A percentile compares a stretch with the other conserved stretches of the same genome.
These are phyloP conservation scores for Phylloscopus trochiloides DNA, from an alignment of 2,113 vertebrate genomes.

Conservation along the genomic window DNA sequence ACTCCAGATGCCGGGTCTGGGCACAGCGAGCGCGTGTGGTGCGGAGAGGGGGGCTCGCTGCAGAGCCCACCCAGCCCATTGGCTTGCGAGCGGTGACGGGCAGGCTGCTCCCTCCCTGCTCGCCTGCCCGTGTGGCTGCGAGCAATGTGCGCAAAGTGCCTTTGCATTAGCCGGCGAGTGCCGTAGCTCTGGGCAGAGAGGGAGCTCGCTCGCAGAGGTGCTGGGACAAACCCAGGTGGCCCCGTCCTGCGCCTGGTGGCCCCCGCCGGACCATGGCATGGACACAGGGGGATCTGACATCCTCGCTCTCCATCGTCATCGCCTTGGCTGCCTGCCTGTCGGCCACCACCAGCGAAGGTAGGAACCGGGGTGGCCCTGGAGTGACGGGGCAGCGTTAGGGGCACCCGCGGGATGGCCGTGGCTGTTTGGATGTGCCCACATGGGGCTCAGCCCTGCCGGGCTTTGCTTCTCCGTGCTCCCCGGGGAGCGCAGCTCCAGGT, in stretches of 20 bases:
- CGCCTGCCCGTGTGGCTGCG: not conserved
- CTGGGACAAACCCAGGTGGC: not conserved
- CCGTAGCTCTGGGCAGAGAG: not conserved
- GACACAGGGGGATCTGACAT: constrained; percentile 39
- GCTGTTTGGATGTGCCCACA: not conserved
- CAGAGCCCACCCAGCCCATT: constrained; percentile 56
- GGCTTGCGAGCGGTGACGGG: constrained; percentile 54
- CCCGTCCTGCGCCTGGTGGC: not conserved
- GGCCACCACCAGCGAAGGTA: constrained; percentile 65
- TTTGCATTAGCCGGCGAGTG: not conserved
- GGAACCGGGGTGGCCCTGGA: not conserved
- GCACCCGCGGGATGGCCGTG: not conserved
- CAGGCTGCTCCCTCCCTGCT: constrained; percentile 40
- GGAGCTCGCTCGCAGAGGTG: constrained; percentile 6
- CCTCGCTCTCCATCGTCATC: constrained; percentile 63
- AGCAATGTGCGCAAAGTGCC: constrained; percentile 66
- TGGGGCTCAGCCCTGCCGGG: not conserved
- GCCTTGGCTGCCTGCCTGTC: constrained; percentile 65
- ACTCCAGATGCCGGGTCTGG: not conserved
- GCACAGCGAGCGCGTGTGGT: not conserved
- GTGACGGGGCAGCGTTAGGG: not conserved
- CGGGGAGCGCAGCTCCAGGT: not conserved
- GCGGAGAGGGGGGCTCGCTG: constrained; percentile 3
- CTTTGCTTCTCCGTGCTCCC: not conserved
- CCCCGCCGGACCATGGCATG: constrained; percentile 58